phyloP scores from a whole-genome alignment of 2,888 invertebrate genomes.

The Griposia aprilina region DNA sequence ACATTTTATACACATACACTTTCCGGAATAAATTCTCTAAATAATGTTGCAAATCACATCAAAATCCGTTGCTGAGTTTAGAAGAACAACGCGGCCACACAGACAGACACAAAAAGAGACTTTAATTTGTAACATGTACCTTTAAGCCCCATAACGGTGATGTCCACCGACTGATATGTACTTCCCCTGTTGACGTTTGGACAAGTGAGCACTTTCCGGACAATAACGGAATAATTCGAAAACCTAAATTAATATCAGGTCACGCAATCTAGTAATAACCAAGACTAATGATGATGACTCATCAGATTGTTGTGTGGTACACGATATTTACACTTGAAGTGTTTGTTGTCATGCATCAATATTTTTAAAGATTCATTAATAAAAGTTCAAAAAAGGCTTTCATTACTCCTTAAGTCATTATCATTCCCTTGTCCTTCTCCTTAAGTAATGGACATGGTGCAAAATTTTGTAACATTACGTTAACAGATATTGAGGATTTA shows the following conservation, averaged over 20 bases:
- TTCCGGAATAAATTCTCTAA: neutral
- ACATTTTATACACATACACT: neutral
- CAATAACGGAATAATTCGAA: constrained; percentile 3
- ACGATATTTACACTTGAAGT: neutral
- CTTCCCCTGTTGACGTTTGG: neutral
- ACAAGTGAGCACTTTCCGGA: neutral
- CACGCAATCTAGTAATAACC: neutral
- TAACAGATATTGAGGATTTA: neutral
- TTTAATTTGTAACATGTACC: neutral
- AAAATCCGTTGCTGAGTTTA: neutral
- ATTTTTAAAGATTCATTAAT: neutral
- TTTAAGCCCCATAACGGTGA: neutral
- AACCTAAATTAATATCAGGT: neutral
- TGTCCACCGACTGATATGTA: neutral
- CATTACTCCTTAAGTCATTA: neutral
- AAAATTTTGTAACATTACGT: neutral
- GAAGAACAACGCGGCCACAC: neutral
- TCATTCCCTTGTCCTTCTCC: neutral
- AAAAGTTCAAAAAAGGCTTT: neutral
- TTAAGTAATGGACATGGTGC: neutral
- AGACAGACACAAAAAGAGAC: neutral
- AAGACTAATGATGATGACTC: neutral
- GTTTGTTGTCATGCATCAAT: neutral
- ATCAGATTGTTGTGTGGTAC: neutral
- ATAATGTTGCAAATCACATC: neutral